A percentile compares a stretch with the other conserved stretches of the same genome.
Conservation (phyloP, 2,888 invertebrate genomes). For the Polyommatus iphigenia region DNA sequence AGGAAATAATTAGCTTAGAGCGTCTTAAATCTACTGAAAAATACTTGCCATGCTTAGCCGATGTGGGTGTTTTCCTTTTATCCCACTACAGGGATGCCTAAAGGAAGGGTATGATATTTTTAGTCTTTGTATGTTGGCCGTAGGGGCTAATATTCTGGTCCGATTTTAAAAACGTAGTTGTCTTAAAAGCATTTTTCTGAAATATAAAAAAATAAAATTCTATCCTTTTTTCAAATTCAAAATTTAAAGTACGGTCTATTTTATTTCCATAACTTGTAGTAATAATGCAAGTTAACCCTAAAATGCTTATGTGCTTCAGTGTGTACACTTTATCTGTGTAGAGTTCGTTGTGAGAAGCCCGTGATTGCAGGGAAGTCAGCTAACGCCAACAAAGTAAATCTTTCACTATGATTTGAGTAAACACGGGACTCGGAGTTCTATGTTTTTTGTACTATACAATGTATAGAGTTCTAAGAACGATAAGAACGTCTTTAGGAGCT, state of each 20-base stretch:
- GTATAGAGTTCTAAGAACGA: conserved; percentile 73
- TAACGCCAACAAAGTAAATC: conserved; percentile 56
- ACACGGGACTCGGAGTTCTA: conserved; percentile 56
- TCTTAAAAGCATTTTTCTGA: too few species aligned
- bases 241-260: neutral
- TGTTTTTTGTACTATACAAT: conserved; percentile 71
- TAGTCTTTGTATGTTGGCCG: too few species aligned
- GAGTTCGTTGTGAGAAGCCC: conserved; percentile 13
- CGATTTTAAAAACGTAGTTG: too few species aligned
- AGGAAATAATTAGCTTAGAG: conserved; percentile 29
- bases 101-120: too few species aligned
- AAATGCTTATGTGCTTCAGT: neutral
- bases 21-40: conserved; percentile 9
- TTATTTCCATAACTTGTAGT: too few species aligned
- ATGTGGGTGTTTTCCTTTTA: too few species aligned
- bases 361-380: conserved; percentile 30
- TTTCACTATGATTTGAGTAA: conserved; percentile 67
- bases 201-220: too few species aligned
- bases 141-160: too few species aligned
- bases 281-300: neutral
- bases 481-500: conserved; percentile 55
- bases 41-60: too few species aligned
- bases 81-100: too few species aligned
- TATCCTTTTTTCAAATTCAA: neutral
- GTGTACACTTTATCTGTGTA: neutral